Evolutionary conservation across 2,888 invertebrate species (phyloP).

Genomic region (Watsonalla binaria): DNA sequence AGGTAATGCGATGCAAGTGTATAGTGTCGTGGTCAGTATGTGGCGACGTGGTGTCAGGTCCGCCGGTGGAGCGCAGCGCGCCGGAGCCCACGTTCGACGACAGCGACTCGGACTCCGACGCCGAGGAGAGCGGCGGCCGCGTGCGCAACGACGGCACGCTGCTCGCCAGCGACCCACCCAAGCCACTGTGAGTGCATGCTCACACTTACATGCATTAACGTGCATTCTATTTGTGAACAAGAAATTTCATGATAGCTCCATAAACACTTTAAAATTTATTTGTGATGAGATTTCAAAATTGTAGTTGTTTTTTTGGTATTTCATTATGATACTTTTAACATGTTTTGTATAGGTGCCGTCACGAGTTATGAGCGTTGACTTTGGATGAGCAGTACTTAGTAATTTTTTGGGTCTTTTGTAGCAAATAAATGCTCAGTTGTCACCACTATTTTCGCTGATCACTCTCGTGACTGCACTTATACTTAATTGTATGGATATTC

Average conservation of each 20-base stretch:
- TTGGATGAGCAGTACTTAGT: too few relatives aligned
- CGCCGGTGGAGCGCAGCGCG: slow-evolving; percentile 77
- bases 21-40: background rate
- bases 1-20: background rate
- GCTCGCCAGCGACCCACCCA: slow-evolving; percentile 96
- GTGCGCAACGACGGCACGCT: slow-evolving; percentile 95
- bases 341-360: too few relatives aligned
- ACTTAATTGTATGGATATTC: background rate
- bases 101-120: slow-evolving; percentile 90
- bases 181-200: slow-evolving; percentile 89
- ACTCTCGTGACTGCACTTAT: too few relatives aligned
- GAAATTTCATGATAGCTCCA: too few relatives aligned
- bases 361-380: too few relatives aligned
- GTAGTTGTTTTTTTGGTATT: too few relatives aligned
- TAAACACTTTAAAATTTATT: too few relatives aligned
- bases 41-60: slow-evolving; percentile 35
- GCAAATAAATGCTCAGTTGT: background rate
- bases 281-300: too few relatives aligned
- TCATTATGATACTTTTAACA: too few relatives aligned
- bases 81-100: slow-evolving; percentile 83
- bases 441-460: background rate
- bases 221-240: too few relatives aligned
- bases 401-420: too few relatives aligned
- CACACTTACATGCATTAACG: too few relatives aligned
- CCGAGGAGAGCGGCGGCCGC: slow-evolving; percentile 88